Conservation (phyloP, 1,140 invertebrate species). For the Brachionus plicatilis region DNA sequence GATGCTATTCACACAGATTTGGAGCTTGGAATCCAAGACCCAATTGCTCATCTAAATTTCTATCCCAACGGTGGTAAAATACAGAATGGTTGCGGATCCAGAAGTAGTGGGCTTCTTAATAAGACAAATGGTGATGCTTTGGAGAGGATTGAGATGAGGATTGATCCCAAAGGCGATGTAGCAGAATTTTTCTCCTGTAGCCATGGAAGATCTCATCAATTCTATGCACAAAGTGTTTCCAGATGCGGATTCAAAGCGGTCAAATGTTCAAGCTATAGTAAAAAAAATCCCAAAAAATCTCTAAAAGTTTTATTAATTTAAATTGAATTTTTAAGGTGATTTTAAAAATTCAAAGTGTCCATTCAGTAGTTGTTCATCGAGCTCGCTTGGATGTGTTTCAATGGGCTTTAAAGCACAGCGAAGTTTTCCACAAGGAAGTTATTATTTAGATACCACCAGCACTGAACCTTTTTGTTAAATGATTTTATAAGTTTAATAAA, state of each 20-base stretch:
- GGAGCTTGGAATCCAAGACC: slow-evolving; percentile 46
- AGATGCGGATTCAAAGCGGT: not conserved
- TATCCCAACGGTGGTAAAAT: slow-evolving; percentile 56
- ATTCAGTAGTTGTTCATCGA: not conserved
- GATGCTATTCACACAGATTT: slow-evolving; percentile 91
- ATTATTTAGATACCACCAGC: not conserved
- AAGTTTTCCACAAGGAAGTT: not conserved
- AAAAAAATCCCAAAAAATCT: not conserved
- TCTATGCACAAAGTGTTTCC: slow-evolving; percentile 4
- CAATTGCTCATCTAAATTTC: slow-evolving; percentile 61
- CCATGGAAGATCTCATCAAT: not conserved
- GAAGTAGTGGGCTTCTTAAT: not conserved
- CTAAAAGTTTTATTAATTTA: not conserved
- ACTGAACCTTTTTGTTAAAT: not conserved
- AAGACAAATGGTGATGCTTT: not conserved
- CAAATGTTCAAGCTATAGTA: not conserved
- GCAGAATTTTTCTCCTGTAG: not conserved
- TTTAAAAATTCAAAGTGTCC: not conserved
- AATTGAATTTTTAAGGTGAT: not conserved
- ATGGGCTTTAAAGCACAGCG: not conserved
- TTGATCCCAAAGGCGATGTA: not conserved
- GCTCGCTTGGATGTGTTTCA: not conserved
- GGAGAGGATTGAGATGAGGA: not conserved
- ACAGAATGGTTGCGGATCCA: slow-evolving; percentile 49
- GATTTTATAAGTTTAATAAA: not conserved